Evolutionary conservation across 2,888 invertebrate species (phyloP).

Genomic region (Cheilosia pagana): DNA sequence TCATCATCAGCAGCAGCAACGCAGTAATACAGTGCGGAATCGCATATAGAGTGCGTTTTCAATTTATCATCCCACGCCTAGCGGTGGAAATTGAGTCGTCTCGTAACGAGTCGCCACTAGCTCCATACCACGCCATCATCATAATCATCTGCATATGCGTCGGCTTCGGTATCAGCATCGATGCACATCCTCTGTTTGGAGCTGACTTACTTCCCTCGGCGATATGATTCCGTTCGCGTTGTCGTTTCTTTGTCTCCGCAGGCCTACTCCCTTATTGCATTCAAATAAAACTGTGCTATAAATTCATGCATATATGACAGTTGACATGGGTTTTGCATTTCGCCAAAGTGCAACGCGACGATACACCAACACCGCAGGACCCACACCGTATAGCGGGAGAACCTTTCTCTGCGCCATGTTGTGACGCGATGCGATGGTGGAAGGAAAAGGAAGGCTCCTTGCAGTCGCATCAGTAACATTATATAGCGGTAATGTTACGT

Average conservation of each 20-base stretch:
- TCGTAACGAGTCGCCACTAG: slow-evolving; percentile 62
- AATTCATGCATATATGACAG: slow-evolving; percentile 75
- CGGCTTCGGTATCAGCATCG: slow-evolving; percentile 48
- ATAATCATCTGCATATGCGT: slow-evolving; percentile 45
- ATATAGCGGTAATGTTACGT: slow-evolving; percentile 61
- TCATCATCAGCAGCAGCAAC: not conserved
- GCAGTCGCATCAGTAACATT: slow-evolving; percentile 34
- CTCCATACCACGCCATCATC: slow-evolving; percentile 43
- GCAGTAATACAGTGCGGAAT: slow-evolving; percentile 17
- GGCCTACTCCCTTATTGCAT: slow-evolving; percentile 51
- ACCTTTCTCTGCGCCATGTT: slow-evolving; percentile 42
- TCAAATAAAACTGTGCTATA: slow-evolving; percentile 65
- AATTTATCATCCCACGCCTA: slow-evolving; percentile 73
- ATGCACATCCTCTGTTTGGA: slow-evolving; percentile 39
- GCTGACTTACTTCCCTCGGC: slow-evolving; percentile 45
- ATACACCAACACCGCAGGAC: not conserved
- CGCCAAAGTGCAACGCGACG: slow-evolving; percentile 41
- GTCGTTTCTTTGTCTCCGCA: slow-evolving; percentile 50
- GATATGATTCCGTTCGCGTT: slow-evolving; percentile 43
- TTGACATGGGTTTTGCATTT: slow-evolving; percentile 76
- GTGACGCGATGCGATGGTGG: slow-evolving; percentile 30
- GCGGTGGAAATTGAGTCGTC: slow-evolving; percentile 70
- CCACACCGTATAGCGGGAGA: not conserved
- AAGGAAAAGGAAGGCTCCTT: slow-evolving; percentile 49
- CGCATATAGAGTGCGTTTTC: slow-evolving; percentile 60